phyloP scores from a whole-genome alignment of 2,113 vertebrate genomes.

The Pseudopodoces humilis region DNA sequence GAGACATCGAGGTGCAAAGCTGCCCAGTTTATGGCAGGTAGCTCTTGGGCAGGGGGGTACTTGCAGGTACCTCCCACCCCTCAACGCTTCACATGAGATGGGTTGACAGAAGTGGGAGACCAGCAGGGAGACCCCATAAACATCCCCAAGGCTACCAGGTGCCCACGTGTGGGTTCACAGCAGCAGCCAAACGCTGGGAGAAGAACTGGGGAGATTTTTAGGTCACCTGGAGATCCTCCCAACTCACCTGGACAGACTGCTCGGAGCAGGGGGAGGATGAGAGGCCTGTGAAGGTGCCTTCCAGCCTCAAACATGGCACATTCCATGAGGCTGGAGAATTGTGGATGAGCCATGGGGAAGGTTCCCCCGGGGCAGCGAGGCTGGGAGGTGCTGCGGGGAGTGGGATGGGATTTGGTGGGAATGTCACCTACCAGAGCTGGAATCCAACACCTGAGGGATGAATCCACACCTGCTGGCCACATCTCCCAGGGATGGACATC shows the following conservation, averaged over 20 bases:
- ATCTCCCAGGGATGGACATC: rapidly evolving
- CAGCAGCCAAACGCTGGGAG: rapidly evolving
- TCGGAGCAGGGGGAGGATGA: neutral
- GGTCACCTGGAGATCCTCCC: neutral
- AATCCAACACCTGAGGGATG: rapidly evolving
- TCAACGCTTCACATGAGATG: rapidly evolving
- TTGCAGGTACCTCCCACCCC: neutral
- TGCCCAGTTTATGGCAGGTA: neutral
- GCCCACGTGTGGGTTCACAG: neutral
- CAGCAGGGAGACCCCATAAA: neutral
- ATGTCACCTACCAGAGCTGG: neutral
- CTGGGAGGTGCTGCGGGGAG: too few species aligned
- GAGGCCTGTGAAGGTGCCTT: neutral
- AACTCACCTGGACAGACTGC: neutral
- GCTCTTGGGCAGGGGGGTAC: neutral
- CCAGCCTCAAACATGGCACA: neutral
- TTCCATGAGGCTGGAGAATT: neutral
- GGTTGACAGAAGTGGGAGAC: neutral
- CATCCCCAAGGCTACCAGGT: neutral
- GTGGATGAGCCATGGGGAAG: neutral
- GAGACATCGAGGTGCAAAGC: neutral
- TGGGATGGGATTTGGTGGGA: neutral
- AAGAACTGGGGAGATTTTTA: neutral
- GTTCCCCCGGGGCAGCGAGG: too few species aligned
- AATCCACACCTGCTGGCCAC: neutral